phyloP scores from a whole-genome alignment of 1,140 invertebrate genomes.

The Pseudobourletiella spinata region DNA sequence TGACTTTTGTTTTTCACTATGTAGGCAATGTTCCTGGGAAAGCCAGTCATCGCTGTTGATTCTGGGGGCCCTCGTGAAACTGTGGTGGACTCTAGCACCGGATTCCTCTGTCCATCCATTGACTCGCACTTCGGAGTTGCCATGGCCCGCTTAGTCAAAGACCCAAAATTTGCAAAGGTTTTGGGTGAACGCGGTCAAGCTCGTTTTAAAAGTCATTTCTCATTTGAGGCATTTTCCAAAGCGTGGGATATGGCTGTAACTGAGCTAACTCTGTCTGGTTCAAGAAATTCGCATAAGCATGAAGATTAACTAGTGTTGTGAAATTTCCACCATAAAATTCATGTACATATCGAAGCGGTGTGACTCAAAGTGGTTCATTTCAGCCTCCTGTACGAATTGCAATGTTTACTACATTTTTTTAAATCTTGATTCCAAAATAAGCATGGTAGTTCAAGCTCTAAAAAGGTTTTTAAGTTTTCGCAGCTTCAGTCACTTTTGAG shows the following conservation, averaged over 20 bases:
- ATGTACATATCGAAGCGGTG: too few relatives aligned
- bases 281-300: neutral
- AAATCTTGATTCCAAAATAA: too few relatives aligned
- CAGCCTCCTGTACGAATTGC: too few relatives aligned
- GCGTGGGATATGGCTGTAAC: conserved; percentile 23
- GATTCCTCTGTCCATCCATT: conserved; percentile 68
- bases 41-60: conserved; percentile 90
- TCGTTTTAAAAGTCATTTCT: conserved; percentile 66
- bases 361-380: too few relatives aligned
- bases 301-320: neutral
- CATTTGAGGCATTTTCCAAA: conserved; percentile 61
- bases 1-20: neutral
- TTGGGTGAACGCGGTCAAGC: conserved; percentile 62
- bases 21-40: conserved; percentile 80
- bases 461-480: too few relatives aligned
- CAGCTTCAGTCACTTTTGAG: too few relatives aligned
- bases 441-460: too few relatives aligned
- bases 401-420: too few relatives aligned
- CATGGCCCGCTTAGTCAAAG: conserved; percentile 60
- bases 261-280: neutral
- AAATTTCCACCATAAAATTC: too few relatives aligned
- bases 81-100: conserved; percentile 74
- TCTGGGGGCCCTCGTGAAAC: conserved; percentile 95
- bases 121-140: conserved; percentile 63
- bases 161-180: conserved; percentile 46